A percentile compares a stretch with the other conserved stretches of the same genome.
Evolutionary conservation across 2,797 vertebrate species (phyloP).

Genomic region (Cyprinella venusta): DNA sequence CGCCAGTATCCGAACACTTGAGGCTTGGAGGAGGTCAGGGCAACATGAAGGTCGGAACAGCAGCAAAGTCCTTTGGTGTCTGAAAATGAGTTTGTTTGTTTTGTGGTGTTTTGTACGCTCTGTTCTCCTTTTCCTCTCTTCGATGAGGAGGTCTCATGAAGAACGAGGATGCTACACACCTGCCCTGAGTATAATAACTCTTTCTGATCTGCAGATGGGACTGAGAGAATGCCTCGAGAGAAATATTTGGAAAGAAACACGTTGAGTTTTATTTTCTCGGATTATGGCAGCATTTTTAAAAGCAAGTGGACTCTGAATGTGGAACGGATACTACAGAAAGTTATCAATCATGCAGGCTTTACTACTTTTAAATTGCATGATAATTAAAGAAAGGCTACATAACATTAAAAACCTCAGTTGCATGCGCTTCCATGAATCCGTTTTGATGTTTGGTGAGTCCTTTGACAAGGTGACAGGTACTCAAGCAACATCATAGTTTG

Average conservation of each 20-base stretch:
- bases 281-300: constrained; percentile 1
- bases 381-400: neutral
- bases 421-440: neutral
- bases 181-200: constrained; percentile 61
- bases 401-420: neutral
- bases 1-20: constrained; percentile 72
- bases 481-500: neutral
- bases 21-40: constrained; percentile 76
- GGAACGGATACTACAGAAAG: neutral
- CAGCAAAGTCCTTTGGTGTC: constrained; percentile 61
- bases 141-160: constrained; percentile 34
- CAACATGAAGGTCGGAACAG: constrained; percentile 66
- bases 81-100: constrained; percentile 51
- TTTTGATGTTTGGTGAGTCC: neutral
- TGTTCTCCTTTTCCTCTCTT: constrained; percentile 28
- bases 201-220: constrained; percentile 55
- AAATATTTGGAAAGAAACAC: constrained; percentile 12
- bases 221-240: constrained; percentile 29
- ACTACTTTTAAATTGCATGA: neutral
- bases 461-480: neutral
- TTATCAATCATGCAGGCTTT: neutral
- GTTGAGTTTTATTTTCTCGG: constrained; percentile 2
- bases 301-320: neutral
- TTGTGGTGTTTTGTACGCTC: constrained; percentile 65
- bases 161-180: constrained; percentile 36